Conservation (phyloP, 2,888 invertebrate species). For the Gymnoscelis rufifasciata region DNA sequence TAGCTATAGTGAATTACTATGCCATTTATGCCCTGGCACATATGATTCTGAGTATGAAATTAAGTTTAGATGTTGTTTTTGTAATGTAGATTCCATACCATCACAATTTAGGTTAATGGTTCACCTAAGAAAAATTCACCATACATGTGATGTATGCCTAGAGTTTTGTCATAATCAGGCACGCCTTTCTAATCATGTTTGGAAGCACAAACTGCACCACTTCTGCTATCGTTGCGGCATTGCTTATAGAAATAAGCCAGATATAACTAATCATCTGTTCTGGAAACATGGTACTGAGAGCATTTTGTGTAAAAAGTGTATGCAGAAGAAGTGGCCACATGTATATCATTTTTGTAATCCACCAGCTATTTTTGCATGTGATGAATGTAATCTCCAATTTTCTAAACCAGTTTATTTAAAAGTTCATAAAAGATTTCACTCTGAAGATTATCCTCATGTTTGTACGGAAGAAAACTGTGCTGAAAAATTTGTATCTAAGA, state of each 20-base stretch:
- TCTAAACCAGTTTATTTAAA: slow-evolving; percentile 87
- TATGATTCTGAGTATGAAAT: slow-evolving; percentile 83
- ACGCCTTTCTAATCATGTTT: slow-evolving; percentile 90
- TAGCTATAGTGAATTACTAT: slow-evolving; percentile 91
- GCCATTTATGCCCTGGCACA: slow-evolving; percentile 91
- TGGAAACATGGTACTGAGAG: slow-evolving; percentile 97
- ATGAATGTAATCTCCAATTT: slow-evolving; percentile 87
- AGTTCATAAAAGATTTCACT: slow-evolving; percentile 90
- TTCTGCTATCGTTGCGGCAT: slow-evolving; percentile 93
- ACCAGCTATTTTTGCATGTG: slow-evolving; percentile 87
- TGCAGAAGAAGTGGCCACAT: slow-evolving; percentile 95
- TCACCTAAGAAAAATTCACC: slow-evolving; percentile 89
- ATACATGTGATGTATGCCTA: slow-evolving; percentile 91
- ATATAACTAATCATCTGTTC: slow-evolving; percentile 92
- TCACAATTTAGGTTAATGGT: slow-evolving; percentile 94
- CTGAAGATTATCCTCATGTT: slow-evolving; percentile 83
- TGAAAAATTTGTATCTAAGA: slow-evolving; percentile 89
- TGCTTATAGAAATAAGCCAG: slow-evolving; percentile 91
- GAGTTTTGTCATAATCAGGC: slow-evolving; percentile 89
- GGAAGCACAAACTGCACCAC: slow-evolving; percentile 94
- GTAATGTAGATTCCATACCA: slow-evolving; percentile 86
- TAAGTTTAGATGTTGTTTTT: slow-evolving; percentile 89
- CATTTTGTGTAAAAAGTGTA: slow-evolving; percentile 88
- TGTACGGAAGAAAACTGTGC: slow-evolving; percentile 85
- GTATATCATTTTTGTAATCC: slow-evolving; percentile 94